phyloP scores from a whole-genome alignment of 1,140 invertebrate genomes.

The Drosophila arizonae region DNA sequence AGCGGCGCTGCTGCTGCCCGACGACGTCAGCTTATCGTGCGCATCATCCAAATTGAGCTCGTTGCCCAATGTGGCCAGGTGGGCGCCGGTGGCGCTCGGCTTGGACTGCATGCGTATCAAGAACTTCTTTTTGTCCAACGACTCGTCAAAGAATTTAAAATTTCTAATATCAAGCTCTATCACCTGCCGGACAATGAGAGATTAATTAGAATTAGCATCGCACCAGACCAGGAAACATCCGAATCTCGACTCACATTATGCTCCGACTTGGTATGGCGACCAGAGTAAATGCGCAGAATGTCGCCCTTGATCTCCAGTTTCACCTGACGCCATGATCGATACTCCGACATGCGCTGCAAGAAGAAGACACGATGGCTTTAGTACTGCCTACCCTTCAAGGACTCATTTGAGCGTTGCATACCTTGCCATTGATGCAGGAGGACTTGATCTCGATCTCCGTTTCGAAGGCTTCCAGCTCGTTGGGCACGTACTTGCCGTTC shows the following conservation, averaged over 20 bases:
- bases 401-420: constrained; percentile 11
- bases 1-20: constrained; percentile 61
- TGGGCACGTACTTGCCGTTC: constrained; percentile 80
- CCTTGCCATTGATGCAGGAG: constrained; percentile 81
- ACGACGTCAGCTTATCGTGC: constrained; percentile 62
- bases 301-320: constrained; percentile 81
- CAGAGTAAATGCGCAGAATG: constrained; percentile 75
- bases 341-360: constrained; percentile 75
- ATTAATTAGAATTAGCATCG: not conserved
- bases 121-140: constrained; percentile 79
- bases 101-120: constrained; percentile 82
- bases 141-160: constrained; percentile 81
- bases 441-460: constrained; percentile 82
- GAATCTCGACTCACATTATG: constrained; percentile 62
- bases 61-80: constrained; percentile 71
- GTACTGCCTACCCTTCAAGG: too few relatives aligned
- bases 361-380: not conserved
- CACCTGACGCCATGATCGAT: constrained; percentile 81
- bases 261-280: constrained; percentile 76
- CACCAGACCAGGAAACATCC: not conserved
- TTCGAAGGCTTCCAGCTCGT: constrained; percentile 79
- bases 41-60: constrained; percentile 75
- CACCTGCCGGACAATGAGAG: constrained; percentile 48
- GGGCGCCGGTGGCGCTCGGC: constrained; percentile 59
- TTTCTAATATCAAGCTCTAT: constrained; percentile 82